Conservation (phyloP, 2,888 invertebrate species). For the Napeogenes sylphis region DNA sequence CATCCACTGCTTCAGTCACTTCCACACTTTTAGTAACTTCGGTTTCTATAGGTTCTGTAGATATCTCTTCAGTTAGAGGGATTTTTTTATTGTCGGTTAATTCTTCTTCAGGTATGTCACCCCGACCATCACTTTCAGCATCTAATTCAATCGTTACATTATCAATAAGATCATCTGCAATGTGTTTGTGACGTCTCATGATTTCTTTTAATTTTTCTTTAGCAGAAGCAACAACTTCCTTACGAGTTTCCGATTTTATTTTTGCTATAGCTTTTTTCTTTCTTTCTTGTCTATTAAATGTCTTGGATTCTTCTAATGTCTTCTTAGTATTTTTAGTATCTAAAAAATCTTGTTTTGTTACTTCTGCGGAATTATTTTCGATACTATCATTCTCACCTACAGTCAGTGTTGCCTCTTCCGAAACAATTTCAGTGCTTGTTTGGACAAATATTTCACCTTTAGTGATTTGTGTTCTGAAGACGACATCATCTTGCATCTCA, state of each 20-base stretch:
- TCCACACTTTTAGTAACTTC: constrained; percentile 14
- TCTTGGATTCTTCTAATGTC: constrained; percentile 53
- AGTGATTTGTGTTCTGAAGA: constrained; percentile 16
- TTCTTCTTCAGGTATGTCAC: constrained; percentile 56
- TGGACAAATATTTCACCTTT: constrained; percentile 21
- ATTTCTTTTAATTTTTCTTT: constrained; percentile 72
- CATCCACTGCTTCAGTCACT: constrained; percentile 12
- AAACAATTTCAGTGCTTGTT: constrained; percentile 10
- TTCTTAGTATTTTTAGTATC: constrained; percentile 50
- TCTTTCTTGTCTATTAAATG: constrained; percentile 51
- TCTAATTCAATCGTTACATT: constrained; percentile 47
- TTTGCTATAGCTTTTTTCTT: constrained; percentile 67
- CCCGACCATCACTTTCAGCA: constrained; percentile 49
- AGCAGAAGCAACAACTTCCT: constrained; percentile 69
- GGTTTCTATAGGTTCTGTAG: constrained; percentile 14
- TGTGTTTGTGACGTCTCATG: constrained; percentile 70
- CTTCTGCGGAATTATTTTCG: constrained; percentile 32
- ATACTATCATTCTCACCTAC: constrained; percentile 29
- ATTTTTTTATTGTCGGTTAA: constrained; percentile 11
- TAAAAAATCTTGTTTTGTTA: constrained; percentile 30
- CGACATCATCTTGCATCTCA: constrained; percentile 19
- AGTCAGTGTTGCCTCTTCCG: constrained; percentile 26
- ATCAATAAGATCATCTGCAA: constrained; percentile 57
- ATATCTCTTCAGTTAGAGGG: constrained; percentile 15
- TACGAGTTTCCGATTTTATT: constrained; percentile 69